Evolutionary conservation across 2,888 invertebrate genomes (phyloP), one percentile per base, ranked within the genome.

Genomic region (Pharmacophagus antenor): DNA sequence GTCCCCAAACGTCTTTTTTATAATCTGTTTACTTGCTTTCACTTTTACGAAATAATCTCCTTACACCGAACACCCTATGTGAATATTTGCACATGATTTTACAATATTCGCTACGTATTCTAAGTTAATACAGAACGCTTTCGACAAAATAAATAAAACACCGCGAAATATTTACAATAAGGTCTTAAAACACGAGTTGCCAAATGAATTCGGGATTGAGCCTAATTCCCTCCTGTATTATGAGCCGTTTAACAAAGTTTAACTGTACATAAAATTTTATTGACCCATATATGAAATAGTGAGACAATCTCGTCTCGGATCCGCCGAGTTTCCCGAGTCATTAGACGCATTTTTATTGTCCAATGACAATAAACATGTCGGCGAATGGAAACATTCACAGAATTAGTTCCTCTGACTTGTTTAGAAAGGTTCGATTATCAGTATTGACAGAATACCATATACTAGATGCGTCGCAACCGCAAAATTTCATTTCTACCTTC

Each of bases 201-300:
- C 21, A 18, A 56, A 47, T 23, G 23, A 10, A 25, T 51, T 37
- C 21, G 20, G 25, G 15, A 60, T 58, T 31, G 59, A 60, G 62
- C 61, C 63, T 67, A 65, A 69, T 67, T 65, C 61, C 51, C 58
- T 56, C 56, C 50, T 62, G 67, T 66, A 71, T 77, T 72, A 73
- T 72, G 73, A 72, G 76, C 69, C 85, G 76, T 85, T 89, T 88
- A 89, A 88, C 82, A 78, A 84, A 88, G 80, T 88, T 87, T 83
- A 88, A 88, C 87, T 86, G 84, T 72, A 82, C 85, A 89, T 90
- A 89, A 90, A 88, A 88, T 88, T 89, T 90, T 90, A 90, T 89
- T 85, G 80, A 85, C 82, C 85, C 86, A 84, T 87, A 86, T 88
- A 89, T 87, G 89, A 90, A 84, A 85, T 89, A 89, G 85, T 86